Base-by-base conservation (phyloP, 2,888 invertebrate species). In the Cheilosia urbana region DNA sequence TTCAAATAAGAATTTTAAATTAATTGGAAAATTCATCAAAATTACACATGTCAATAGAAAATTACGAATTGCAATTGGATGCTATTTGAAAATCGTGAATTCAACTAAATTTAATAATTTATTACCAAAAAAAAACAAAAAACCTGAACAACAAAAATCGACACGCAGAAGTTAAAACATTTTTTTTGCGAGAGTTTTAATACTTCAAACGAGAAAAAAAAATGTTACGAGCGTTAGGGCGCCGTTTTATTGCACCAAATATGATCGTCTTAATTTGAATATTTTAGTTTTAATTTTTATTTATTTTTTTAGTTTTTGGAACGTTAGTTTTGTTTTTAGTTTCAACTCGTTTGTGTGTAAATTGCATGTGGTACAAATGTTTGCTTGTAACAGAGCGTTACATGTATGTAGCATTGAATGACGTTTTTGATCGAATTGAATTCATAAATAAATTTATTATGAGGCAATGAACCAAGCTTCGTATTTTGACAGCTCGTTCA, bases 171-270 rank as follows among this genome's bases (percentile, higher is more conserved):
- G 69, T 77, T 63, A 76, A 77, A 87, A 87, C 78, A 80, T 84
- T 88, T 80, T 88, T 77, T 83, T 83, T 72, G 37, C 37, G 40
- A 57, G 42, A 58, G 71, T 55, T 63, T 13, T 27, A 37, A 65
- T 58, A 63, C 60, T 71, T 71, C 72, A 65, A 69, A 65, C 65
- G 51, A 76, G 51, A 71, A 71, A 72, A 87, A 79, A 87, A 80
- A 87, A 87, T 81, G 85, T 87, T 88, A 88, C 89, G 89, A 89
- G 88, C 89, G 89, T 89, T 89, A 89, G 89, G 89, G 89, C 89
- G 89, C 89, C 89, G 89, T 89, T 89, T 89, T 88, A 88, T 88
- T 89, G 89, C 89, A 89, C 89, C 88, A 88, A 88, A 87, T 88
- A 87, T 87, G 85, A 87, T 65, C 69, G 82, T 87, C 71, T 85